Conservation (phyloP, 2,113 vertebrate species). For the Vombatus ursinus region DNA sequence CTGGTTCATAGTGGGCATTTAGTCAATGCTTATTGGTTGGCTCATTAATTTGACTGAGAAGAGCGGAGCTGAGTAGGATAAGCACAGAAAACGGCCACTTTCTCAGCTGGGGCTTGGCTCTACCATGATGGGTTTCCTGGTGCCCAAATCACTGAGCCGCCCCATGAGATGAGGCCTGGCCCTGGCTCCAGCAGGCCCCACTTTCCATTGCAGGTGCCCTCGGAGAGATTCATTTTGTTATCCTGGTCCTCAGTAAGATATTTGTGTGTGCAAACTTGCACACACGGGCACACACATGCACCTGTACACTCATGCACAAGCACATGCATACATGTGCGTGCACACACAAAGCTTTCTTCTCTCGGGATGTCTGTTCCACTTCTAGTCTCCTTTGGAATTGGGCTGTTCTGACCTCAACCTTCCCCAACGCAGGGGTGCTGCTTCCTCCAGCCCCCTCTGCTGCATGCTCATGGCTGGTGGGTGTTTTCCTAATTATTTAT, state of each 20-base stretch:
- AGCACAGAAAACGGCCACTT: not conserved
- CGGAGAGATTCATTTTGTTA: no score
- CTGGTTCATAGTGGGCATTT: not conserved
- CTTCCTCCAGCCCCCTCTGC: not conserved
- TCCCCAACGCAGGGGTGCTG: not conserved
- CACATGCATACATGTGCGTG: not conserved
- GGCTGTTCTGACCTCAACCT: not conserved
- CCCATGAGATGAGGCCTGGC: no score
- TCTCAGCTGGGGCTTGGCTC: not conserved
- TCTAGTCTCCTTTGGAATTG: not conserved
- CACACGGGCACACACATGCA: not conserved
- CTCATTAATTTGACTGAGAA: not conserved
- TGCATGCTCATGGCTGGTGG: not conserved
- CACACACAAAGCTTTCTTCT: not conserved
- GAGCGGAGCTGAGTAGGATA: no score
- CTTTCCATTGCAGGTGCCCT: not conserved
- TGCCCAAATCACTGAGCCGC: not conserved
- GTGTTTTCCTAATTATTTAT: not conserved
- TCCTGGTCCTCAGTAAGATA: not conserved
- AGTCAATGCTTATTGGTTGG: not conserved
- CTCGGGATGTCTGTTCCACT: not conserved
- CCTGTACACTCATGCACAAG: not conserved
- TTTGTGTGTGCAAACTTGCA: not conserved
- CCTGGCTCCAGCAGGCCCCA: not conserved
- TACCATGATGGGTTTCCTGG: not conserved